Evolutionary conservation across 2,797 vertebrate species (phyloP).

Genomic region (Gymnocypris eckloni): DNA sequence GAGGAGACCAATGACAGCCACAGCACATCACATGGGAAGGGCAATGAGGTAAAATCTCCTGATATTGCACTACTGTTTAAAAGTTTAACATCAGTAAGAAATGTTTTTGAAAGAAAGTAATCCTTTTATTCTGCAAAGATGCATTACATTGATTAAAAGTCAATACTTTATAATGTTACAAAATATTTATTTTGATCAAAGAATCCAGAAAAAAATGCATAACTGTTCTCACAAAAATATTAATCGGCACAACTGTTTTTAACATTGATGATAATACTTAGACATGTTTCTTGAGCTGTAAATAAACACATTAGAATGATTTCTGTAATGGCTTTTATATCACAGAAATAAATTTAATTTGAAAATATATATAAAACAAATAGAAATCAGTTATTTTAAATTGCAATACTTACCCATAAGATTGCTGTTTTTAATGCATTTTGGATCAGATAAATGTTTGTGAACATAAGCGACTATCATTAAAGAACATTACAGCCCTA

Average conservation of each 20-base stretch:
- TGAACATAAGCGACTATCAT: no score
- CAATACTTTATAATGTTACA: background rate
- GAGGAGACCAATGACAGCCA: constrained; percentile 97
- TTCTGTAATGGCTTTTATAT: background rate
- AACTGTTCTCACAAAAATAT: background rate
- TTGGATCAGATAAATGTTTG: no score
- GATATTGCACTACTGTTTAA: background rate
- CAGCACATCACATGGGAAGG: constrained; percentile 95
- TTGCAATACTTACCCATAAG: no score
- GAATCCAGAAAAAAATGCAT: background rate
- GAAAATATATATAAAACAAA: no score
- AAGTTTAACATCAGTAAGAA: background rate
- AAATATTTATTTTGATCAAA: background rate
- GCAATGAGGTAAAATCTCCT: constrained; percentile 87
- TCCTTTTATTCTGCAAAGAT: background rate
- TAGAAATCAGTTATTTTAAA: no score
- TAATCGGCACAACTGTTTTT: background rate
- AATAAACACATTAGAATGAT: background rate
- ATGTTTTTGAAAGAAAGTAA: background rate
- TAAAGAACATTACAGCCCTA: no score
- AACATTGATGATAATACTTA: background rate
- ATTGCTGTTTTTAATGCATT: no score
- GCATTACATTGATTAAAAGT: background rate
- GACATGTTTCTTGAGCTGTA: background rate
- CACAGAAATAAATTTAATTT: background rate